Evolutionary conservation across 2,797 vertebrate genomes (phyloP).

Genomic region (Leptatherina wallacei): DNA sequence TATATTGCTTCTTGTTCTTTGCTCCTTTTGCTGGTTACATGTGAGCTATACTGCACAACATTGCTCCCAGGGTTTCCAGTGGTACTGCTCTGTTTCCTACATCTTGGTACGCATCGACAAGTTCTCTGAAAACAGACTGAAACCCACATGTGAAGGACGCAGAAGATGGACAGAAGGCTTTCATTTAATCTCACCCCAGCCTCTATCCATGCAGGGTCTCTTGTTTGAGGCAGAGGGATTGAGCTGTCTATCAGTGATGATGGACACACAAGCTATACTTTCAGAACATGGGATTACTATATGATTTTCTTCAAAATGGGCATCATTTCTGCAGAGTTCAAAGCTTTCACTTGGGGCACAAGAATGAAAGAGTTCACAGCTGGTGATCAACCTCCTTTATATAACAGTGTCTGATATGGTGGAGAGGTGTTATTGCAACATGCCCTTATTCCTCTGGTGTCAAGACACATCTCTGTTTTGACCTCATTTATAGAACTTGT

Average conservation of each 20-base stretch:
- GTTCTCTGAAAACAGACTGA: background rate
- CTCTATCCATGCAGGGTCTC: background rate
- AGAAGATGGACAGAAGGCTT: background rate
- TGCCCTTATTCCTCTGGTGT: background rate
- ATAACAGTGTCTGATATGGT: background rate
- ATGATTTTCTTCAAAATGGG: background rate
- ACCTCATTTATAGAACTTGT: background rate
- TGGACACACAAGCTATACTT: background rate
- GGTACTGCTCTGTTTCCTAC: background rate
- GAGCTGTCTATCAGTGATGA: background rate
- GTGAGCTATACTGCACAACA: too few relatives aligned
- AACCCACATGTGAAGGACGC: too few relatives aligned
- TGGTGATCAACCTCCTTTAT: background rate
- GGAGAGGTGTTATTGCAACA: background rate
- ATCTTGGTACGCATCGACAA: background rate
- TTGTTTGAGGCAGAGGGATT: background rate
- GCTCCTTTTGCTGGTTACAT: too few relatives aligned
- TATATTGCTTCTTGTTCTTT: too few relatives aligned
- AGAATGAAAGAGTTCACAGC: background rate
- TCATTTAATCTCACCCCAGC: too few relatives aligned
- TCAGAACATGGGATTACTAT: background rate
- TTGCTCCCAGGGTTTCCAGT: background rate
- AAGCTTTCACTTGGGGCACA: background rate
- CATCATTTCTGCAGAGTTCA: background rate
- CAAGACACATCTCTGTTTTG: background rate